Conservation (phyloP, 2,888 invertebrate genomes). For the Phania funesta region DNA sequence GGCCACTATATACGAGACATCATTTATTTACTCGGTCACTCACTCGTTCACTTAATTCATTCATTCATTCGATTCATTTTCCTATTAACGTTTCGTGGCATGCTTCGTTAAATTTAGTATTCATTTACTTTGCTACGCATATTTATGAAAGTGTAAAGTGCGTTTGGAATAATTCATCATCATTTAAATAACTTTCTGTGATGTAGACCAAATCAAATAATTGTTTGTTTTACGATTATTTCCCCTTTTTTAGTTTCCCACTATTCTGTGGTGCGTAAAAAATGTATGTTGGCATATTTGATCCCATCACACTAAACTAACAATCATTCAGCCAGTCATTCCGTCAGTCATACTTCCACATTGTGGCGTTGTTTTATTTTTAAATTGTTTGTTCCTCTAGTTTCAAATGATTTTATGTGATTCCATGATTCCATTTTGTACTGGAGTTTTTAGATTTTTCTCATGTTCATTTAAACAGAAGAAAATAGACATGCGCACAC, state of each 20-base stretch:
- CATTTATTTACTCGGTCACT: slow-evolving; percentile 4
- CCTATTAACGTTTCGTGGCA: slow-evolving; percentile 37
- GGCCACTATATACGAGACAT: slow-evolving; percentile 26
- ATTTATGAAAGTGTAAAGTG: slow-evolving; percentile 42
- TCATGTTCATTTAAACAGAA: slow-evolving; percentile 13
- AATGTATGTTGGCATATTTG: slow-evolving; percentile 37
- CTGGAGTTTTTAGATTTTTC: slow-evolving; percentile 15
- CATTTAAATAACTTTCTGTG: background rate
- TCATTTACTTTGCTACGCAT: slow-evolving; percentile 26
- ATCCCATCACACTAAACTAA: slow-evolving; percentile 28
- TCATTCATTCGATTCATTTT: slow-evolving; percentile 13
- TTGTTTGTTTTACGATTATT: slow-evolving; percentile 23
- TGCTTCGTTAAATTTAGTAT: slow-evolving; percentile 47
- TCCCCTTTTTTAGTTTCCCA: background rate
- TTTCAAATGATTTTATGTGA: slow-evolving; percentile 42
- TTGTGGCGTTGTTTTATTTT: background rate
- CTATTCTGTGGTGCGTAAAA: background rate
- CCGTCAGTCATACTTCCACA: background rate
- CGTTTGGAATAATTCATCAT: slow-evolving; percentile 26
- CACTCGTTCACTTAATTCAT: background rate
- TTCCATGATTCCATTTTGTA: slow-evolving; percentile 41
- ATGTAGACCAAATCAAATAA: slow-evolving; percentile 37
- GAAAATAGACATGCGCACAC: background rate
- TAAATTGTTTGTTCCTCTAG: background rate
- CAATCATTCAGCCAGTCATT: background rate